Percentiles rank a stretch among this genome's conserved stretches.
These are phyloP conservation scores for Zingel zingel DNA, from an alignment of 2,113 vertebrate species.

Conservation along the genomic window DNA sequence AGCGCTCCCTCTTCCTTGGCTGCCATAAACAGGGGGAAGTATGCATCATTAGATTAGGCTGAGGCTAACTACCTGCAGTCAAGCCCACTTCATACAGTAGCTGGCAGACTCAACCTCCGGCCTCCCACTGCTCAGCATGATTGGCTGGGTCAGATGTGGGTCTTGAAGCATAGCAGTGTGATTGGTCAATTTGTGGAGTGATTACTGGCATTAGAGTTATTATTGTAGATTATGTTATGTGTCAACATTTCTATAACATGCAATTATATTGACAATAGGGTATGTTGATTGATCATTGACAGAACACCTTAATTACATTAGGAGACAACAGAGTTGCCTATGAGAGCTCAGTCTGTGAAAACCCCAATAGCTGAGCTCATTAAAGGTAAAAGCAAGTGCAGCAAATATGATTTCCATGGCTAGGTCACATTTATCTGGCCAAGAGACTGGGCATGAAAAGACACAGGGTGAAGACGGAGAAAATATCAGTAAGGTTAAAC, in stretches of 20 bases:
- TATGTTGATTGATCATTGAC: slow-evolving; percentile 17
- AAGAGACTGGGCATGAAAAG: background rate
- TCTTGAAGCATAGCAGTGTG: background rate
- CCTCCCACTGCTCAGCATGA: background rate
- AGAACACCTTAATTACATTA: slow-evolving; percentile 27
- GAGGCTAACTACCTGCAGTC: slow-evolving; percentile 64
- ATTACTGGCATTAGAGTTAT: slow-evolving; percentile 7
- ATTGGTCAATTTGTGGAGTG: slow-evolving; percentile 31
- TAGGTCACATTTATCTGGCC: background rate
- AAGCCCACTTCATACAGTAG: slow-evolving; percentile 65
- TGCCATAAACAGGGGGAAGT: slow-evolving; percentile 77
- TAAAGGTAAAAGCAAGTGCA: background rate
- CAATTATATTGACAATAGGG: slow-evolving; percentile 5
- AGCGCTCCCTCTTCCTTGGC: slow-evolving; percentile 61
- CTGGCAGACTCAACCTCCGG: slow-evolving; percentile 21
- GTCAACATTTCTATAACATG: slow-evolving; percentile 26
- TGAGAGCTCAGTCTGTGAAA: slow-evolving; percentile 2
- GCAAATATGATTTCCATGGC: background rate
- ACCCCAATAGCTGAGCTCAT: background rate
- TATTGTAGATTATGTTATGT: slow-evolving; percentile 10
- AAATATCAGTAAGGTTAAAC: background rate
- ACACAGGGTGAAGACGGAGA: background rate
- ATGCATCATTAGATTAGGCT: slow-evolving; percentile 75
- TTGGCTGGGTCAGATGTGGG: slow-evolving; percentile 16
- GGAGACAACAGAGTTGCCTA: slow-evolving; percentile 12